Evolutionary conservation across 2,888 invertebrate species (phyloP), one percentile per base, ranked within the genome.

Genomic region (Hypomecis atomaria): DNA sequence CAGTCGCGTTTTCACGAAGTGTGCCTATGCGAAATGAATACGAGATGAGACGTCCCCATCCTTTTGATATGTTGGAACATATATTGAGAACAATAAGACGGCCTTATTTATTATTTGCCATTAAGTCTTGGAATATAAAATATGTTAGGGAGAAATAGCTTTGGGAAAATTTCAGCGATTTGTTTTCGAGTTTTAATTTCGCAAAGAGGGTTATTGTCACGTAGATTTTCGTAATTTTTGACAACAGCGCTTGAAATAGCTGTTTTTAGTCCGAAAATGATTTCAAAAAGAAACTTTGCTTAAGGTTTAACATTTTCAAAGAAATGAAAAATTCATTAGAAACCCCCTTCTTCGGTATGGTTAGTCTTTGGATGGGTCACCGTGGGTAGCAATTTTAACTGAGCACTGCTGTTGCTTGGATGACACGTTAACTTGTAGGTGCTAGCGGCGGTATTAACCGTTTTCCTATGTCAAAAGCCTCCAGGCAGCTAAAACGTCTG

Each of bases 1-100:
- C 73, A 74, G 78, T 79, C 84, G 85, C 84, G 86, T 86, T 87
- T 83, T 82, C 83, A 77, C 84, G 80, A 82, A 86, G 85, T 82
- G 78, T 76, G 79, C 75, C 75, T 76, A 79, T 86, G 89, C 80
- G 87, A 68, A 69, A 71, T 70, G 89, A 88, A 90, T 89, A 86
- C 78, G 65, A 74, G 82, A 88, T 85, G 81, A 81, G 81, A 67
- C 75, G 75, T 79, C 82, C 83, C 83, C 82, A 79, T 81, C 75
- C 77, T 78, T 77, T 80, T 81, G 81, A 81, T 79, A 78, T 79
- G 75, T 78, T 58, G 66, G 62, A 64, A 70, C 66, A 67, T 49
- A 57, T 59, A 68, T 64, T 62, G 64, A 47, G 67, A 79, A 79
- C 81, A 82, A 83, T 84, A 83, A 82, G 78, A 80, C 78, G 76